These are phyloP conservation scores for Branchinecta sandiegonensis DNA, from an alignment of 2,888 invertebrate genomes.

Conservation along the genomic window DNA sequence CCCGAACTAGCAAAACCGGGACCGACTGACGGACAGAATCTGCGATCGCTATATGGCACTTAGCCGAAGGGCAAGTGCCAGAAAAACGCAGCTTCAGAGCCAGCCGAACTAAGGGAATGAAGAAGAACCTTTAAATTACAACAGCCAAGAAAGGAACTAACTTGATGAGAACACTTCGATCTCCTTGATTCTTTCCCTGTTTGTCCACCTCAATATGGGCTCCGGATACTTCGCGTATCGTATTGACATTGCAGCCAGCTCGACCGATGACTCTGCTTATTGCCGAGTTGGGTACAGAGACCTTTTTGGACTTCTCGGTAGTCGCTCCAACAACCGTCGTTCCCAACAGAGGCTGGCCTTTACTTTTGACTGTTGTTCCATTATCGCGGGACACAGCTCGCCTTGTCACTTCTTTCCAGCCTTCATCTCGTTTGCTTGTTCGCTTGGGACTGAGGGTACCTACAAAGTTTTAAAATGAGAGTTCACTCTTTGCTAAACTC, in stretches of 20 bases:
- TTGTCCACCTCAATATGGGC: conserved; percentile 98
- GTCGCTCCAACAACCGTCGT: conserved; percentile 21
- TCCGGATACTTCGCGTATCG: conserved; percentile 87
- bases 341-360: conserved; percentile 18
- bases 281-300: conserved; percentile 82
- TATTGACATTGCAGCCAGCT: conserved; percentile 94
- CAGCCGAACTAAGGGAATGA: too few relatives aligned
- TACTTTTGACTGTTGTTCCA: conserved; percentile 17
- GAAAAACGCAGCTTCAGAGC: too few relatives aligned
- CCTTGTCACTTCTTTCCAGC: conserved; percentile 85
- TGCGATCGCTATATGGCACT: too few relatives aligned
- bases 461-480: conserved; percentile 24
- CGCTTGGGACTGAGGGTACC: conserved; percentile 50
- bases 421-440: conserved; percentile 60
- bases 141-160: conserved; percentile 34
- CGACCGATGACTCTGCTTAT: conserved; percentile 95
- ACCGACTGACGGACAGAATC: too few relatives aligned
- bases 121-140: too few relatives aligned
- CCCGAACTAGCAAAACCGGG: too few relatives aligned
- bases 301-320: conserved; percentile 51
- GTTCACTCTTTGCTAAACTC: neutral
- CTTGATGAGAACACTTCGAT: conserved; percentile 89
- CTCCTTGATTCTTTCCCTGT: conserved; percentile 66
- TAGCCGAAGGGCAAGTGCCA: too few relatives aligned
- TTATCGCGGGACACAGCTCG: conserved; percentile 9